Conservation (phyloP, 92 coral and sea anemone genomes). For the Porites rus region DNA sequence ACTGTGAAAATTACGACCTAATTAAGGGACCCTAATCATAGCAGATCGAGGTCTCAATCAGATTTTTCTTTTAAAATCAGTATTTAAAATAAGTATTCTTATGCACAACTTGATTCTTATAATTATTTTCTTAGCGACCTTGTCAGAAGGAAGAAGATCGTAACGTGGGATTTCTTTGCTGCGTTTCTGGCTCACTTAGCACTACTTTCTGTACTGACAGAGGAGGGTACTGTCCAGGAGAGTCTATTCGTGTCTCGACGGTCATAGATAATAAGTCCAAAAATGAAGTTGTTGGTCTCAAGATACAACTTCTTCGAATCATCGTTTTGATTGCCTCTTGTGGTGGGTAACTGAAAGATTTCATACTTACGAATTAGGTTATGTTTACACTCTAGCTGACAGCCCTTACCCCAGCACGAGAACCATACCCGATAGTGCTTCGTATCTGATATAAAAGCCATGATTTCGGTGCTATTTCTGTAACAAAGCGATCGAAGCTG, state of each 20-base stretch:
- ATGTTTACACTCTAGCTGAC: no score
- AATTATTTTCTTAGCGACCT: slow-evolving; percentile 59
- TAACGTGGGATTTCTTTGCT: slow-evolving; percentile 76
- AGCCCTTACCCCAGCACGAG: no score
- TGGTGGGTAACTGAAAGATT: neutral
- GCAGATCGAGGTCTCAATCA: no score
- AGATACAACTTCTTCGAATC: slow-evolving; percentile 68
- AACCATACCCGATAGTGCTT: no score
- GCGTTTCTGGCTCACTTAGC: slow-evolving; percentile 72
- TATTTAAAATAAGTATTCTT: neutral
- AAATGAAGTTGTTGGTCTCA: slow-evolving; percentile 66
- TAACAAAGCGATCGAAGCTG: no score
- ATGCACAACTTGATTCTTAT: neutral
- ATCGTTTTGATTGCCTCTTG: slow-evolving; percentile 29
- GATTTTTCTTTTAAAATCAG: neutral
- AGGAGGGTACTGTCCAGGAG: slow-evolving; percentile 95
- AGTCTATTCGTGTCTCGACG: slow-evolving; percentile 79
- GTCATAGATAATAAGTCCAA: slow-evolving; percentile 80
- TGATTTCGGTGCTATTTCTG: no score
- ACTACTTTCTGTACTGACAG: slow-evolving; percentile 79
- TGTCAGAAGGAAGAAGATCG: slow-evolving; percentile 49
- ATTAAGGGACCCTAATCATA: no score
- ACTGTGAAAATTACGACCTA: no score
- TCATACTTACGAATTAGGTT: neutral
- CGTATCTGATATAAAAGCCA: no score